These are phyloP conservation scores for Vicugna pacos DNA, from an alignment of 2,113 vertebrate genomes.

Conservation along the genomic window DNA sequence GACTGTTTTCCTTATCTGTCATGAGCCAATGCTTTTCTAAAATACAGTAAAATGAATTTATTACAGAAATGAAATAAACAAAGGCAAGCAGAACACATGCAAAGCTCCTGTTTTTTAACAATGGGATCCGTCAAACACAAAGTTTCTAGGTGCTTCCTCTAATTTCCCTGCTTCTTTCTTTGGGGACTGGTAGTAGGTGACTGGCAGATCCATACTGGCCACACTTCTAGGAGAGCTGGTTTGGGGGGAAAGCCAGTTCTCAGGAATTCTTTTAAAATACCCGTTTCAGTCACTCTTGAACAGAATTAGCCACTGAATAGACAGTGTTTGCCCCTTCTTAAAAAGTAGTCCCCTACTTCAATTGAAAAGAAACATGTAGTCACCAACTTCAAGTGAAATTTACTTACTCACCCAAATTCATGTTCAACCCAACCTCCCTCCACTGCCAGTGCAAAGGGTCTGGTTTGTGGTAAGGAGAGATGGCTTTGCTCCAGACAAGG, in stretches of 20 bases:
- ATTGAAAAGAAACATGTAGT: neutral
- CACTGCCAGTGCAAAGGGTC: neutral
- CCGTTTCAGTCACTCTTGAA: neutral
- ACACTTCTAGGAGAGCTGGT: neutral
- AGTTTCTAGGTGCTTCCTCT: neutral
- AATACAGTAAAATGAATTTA: slow-evolving; percentile 39
- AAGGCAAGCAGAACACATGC: neutral
- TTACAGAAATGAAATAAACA: slow-evolving; percentile 32
- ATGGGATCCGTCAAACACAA: neutral
- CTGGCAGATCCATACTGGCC: neutral
- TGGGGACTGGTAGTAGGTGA: neutral
- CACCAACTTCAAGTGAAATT: neutral
- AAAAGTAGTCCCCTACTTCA: neutral
- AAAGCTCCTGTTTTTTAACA: neutral
- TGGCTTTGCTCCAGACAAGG: neutral
- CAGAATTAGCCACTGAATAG: neutral
- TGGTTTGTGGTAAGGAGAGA: neutral
- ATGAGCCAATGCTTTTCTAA: neutral
- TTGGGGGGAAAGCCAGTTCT: neutral
- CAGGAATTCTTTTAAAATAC: neutral
- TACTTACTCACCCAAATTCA: neutral
- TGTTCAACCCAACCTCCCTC: neutral
- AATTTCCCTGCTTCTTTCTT: neutral
- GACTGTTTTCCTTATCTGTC: neutral
- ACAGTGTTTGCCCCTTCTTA: neutral